These are phyloP conservation scores for Drosophila falleni DNA, from an alignment of 2,888 invertebrate genomes.

Conservation along the genomic window DNA sequence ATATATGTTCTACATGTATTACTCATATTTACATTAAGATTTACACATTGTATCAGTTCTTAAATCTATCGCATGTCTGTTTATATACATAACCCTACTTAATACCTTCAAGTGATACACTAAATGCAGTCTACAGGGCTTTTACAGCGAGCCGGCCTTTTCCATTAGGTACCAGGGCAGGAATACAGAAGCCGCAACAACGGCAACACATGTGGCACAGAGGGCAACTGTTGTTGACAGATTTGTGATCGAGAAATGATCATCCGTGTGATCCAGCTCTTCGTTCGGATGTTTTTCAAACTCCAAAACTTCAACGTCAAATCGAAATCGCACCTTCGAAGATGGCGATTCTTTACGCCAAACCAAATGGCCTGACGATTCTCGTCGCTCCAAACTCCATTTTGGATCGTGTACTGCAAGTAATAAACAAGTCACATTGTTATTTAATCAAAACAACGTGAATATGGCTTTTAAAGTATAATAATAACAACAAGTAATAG, in stretches of 20 bases:
- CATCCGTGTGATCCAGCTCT: conserved; percentile 73
- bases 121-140: conserved; percentile 19
- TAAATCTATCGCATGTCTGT: conserved; percentile 54
- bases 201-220: conserved; percentile 84
- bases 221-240: conserved; percentile 82
- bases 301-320: conserved; percentile 86
- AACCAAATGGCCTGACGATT: conserved; percentile 85
- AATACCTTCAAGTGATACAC: conserved; percentile 66
- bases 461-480: not conserved
- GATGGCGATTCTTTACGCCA: conserved; percentile 85
- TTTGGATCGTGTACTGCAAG: conserved; percentile 83
- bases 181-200: conserved; percentile 84
- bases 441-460: not conserved
- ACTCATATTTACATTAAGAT: conserved; percentile 29
- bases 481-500: not conserved
- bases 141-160: conserved; percentile 65
- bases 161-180: conserved; percentile 85
- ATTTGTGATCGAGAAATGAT: conserved; percentile 72
- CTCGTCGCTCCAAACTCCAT: conserved; percentile 85
- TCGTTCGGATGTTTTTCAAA: conserved; percentile 85
- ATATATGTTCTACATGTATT: conserved; percentile 23
- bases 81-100: conserved; percentile 64
- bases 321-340: conserved; percentile 85
- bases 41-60: conserved; percentile 43
- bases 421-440: not conserved